A percentile compares a stretch with the other conserved stretches of the same genome.
Conservation (phyloP, 2,797 vertebrate species). For the Fistularia tabacaria region DNA sequence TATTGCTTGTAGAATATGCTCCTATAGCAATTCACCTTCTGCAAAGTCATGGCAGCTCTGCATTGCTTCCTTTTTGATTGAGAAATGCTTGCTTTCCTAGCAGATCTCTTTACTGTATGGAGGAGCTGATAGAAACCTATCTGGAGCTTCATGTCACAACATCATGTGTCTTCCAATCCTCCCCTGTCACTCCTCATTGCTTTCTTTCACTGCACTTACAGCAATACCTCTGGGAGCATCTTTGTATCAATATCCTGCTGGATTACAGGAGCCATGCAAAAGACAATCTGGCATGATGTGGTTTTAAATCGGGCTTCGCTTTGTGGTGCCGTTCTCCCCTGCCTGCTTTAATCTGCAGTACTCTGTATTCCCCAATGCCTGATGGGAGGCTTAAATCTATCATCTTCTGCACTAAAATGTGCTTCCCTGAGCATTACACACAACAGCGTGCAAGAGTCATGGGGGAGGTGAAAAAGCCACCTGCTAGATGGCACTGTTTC, state of each 20-base stretch:
- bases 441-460: constrained; percentile 46
- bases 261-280: constrained; percentile 70
- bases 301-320: constrained; percentile 67
- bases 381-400: constrained; percentile 77
- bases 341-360: constrained; percentile 69
- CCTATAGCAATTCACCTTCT: constrained; percentile 64
- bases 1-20: constrained; percentile 49
- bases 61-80: constrained; percentile 41
- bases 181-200: constrained; percentile 66
- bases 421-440: constrained; percentile 70
- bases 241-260: constrained; percentile 73
- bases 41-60: constrained; percentile 64
- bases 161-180: constrained; percentile 59
- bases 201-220: constrained; percentile 47
- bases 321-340: constrained; percentile 63
- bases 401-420: constrained; percentile 72
- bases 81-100: too few species aligned
- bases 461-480: constrained; percentile 18
- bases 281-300: constrained; percentile 71
- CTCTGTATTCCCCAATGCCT: constrained; percentile 71
- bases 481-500: constrained; percentile 83
- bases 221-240: constrained; percentile 64
- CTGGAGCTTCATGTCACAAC: constrained; percentile 60
- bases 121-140: constrained; percentile 50
- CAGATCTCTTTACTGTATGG: constrained; percentile 52